phyloP scores from a whole-genome alignment of 2,797 vertebrate genomes.

The Tokudaia tokunoshimensis region DNA sequence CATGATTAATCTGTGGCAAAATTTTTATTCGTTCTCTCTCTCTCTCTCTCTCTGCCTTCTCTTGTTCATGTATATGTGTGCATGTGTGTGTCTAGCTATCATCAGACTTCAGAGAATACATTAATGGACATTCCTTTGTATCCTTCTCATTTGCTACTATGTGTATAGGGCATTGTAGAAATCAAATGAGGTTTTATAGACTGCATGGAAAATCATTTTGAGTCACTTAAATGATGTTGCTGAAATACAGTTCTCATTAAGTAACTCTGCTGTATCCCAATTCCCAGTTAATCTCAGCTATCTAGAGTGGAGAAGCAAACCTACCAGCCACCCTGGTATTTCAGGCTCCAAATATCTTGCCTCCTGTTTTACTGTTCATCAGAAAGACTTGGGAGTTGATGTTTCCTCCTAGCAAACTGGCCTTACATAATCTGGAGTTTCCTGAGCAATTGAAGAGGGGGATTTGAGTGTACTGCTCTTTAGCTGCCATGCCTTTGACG shows the following conservation, averaged over 20 bases:
- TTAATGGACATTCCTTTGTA: background rate
- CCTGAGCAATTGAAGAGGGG: background rate
- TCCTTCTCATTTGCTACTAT: background rate
- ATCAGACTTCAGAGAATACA: background rate
- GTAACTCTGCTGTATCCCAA: background rate
- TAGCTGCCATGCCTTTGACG: background rate
- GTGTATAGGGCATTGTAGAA: background rate
- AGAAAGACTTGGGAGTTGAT: background rate
- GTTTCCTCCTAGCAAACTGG: background rate
- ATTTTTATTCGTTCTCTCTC: background rate
- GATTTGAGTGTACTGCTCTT: background rate
- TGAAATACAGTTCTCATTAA: background rate
- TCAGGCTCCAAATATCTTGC: background rate
- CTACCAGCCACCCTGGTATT: background rate
- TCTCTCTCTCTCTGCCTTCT: background rate
- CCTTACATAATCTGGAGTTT: background rate
- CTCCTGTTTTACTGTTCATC: background rate
- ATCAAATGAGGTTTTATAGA: background rate
- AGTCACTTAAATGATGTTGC: background rate
- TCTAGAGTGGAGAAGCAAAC: background rate
- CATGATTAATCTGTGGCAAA: constrained; percentile 24
- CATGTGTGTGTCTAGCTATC: background rate
- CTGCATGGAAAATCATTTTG: background rate
- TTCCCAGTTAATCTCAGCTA: background rate
- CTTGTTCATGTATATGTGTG: no score